phyloP scores from a whole-genome alignment of 2,113 vertebrate species.

The Megaceryle torquata region DNA sequence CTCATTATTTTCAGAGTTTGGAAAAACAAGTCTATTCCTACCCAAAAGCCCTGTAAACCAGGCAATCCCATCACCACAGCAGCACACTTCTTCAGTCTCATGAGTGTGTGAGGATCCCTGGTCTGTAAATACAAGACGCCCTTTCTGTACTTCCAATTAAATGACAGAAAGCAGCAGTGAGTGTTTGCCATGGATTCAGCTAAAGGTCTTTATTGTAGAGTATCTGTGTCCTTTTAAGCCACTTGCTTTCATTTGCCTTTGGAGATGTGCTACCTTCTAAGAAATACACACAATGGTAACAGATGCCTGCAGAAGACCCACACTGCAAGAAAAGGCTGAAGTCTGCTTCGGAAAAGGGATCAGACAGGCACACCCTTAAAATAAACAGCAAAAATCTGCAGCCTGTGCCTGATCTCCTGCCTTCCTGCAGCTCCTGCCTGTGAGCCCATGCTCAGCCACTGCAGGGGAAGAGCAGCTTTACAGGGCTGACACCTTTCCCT shows the following conservation, averaged over 20 bases:
- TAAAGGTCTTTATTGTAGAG: background rate
- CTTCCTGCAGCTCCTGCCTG: rapidly evolving
- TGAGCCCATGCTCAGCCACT: rapidly evolving
- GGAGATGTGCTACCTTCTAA: background rate
- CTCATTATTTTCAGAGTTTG: background rate
- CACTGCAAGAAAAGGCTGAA: background rate
- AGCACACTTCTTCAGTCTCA: background rate
- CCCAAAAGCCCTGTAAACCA: background rate
- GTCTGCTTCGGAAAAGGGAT: background rate
- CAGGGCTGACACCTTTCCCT: background rate
- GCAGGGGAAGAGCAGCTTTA: background rate
- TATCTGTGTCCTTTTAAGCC: background rate
- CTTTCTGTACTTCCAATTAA: background rate
- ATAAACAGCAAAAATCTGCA: background rate
- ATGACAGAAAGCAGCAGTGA: background rate
- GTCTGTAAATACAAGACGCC: background rate
- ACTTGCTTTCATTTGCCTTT: background rate
- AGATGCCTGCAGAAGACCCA: background rate
- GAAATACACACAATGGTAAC: background rate
- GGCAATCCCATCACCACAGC: background rate
- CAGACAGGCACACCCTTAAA: background rate
- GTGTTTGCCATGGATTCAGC: background rate
- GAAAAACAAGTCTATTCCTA: background rate
- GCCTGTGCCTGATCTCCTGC: background rate
- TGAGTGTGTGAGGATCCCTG: background rate